Conservation (phyloP, 2,113 vertebrate genomes). For the Meleagris gallopavo region DNA sequence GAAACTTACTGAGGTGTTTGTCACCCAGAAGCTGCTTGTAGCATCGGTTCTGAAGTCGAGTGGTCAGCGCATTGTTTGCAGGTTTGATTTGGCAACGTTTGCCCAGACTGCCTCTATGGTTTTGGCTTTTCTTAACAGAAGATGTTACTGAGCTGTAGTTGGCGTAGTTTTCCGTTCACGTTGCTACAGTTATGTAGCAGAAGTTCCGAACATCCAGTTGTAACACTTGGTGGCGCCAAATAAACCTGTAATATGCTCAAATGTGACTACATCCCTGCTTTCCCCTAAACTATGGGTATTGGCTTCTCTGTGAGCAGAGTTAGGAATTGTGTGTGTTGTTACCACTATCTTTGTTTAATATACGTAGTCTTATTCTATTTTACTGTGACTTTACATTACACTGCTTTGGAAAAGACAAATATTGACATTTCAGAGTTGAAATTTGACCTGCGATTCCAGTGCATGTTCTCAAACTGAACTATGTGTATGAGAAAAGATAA, state of each 20-base stretch:
- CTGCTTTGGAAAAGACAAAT: neutral
- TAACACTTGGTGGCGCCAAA: slow-evolving; percentile 73
- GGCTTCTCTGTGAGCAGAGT: neutral
- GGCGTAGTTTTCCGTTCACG: neutral
- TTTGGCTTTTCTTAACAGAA: neutral
- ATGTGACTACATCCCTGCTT: neutral
- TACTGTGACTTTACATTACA: neutral
- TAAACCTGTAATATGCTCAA: neutral
- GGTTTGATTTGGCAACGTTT: neutral
- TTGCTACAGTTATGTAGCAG: neutral
- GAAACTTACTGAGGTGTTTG: fast-evolving
- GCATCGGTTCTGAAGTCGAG: neutral
- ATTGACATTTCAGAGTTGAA: neutral
- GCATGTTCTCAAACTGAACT: neutral
- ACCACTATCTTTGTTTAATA: neutral
- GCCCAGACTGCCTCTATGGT: fast-evolving
- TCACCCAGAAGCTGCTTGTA: neutral
- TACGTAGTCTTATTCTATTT: neutral
- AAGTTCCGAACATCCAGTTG: neutral
- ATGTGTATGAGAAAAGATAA: neutral
- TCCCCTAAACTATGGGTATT: fast-evolving
- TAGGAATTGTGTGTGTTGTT: neutral
- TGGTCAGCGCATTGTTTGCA: neutral
- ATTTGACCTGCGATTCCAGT: neutral
- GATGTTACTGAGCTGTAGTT: neutral